Base-by-base conservation (phyloP, 2,113 vertebrate genomes). In the Petroica traversi region DNA sequence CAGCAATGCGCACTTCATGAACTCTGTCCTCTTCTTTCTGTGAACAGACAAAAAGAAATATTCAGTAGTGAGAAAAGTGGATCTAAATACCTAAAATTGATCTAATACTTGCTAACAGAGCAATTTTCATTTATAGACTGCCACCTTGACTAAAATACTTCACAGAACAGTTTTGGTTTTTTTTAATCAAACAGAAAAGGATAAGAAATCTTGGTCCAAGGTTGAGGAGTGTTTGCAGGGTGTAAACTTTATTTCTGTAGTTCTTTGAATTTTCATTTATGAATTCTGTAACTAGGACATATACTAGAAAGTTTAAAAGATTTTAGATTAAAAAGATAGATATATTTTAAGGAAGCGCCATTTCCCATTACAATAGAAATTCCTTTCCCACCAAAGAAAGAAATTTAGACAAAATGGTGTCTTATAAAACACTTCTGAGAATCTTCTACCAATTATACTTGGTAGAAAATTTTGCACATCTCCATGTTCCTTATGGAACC, bases 1-100 rank as follows among this genome's bases (percentile, higher is more conserved):
- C 0, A 5, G 97, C 98, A 52, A 98, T 1, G 9, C 95, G 77
- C 6, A 99, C 98, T 48, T 95, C 85, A 61, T 98, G 98, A 51
- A 97, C 90, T 43, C 76, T 92, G 61, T 98, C 98, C 25, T 92
- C 96, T 82, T 97, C 97, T 84, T 88, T 97, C 98, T 98, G n/a
- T 66, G 61, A 77, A 45, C 28, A 78, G 24, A 26, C 23, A 48
- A 81, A 87, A 45, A 54, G 13, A 86, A 91, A 25, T 4, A 64
- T 77, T 63, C 24, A 66, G 9, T 22, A n/a, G 8, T 59, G 20
- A 29, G 31, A 55, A 69, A 73, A 66, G 8, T 49, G 5, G 5
- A 2, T 77, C 41, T 68, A 62, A 75, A 58, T 43, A 52, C 4
- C 5, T 64, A 17, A 34, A 81, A 24, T 0, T 38, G 18, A 55